Evolutionary conservation across 2,888 invertebrate species (phyloP).

Genomic region (Dicranocentrus wangi): DNA sequence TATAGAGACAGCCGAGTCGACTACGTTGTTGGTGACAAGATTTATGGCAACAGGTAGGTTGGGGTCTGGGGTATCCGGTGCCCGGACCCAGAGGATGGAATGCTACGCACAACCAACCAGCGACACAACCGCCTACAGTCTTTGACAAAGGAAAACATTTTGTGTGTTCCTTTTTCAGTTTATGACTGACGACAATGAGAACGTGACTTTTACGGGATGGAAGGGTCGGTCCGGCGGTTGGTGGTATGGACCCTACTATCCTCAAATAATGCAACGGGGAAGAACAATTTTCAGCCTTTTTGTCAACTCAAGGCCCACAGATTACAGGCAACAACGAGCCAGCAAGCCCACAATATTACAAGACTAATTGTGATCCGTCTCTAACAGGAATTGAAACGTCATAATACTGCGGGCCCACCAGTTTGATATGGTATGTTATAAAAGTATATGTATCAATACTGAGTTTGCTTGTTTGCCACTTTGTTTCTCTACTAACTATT

Average conservation of each 20-base stretch:
- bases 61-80: not conserved
- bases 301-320: not conserved
- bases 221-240: not conserved
- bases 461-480: no score
- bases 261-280: not conserved
- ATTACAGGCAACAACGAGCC: no score
- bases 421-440: no score
- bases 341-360: no score
- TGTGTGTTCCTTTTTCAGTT: not conserved
- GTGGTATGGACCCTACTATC: not conserved
- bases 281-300: not conserved
- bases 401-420: no score
- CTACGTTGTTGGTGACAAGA: slow-evolving; percentile 53
- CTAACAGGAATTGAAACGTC: no score
- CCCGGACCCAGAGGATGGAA: not conserved
- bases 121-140: slow-evolving; percentile 11
- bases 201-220: not conserved
- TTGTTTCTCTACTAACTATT: no score
- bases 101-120: no score
- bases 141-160: not conserved
- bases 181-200: slow-evolving; percentile 2
- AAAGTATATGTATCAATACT: no score
- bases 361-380: no score
- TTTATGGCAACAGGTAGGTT: slow-evolving; percentile 29
- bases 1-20: no score